Percentiles rank a stretch among this genome's conserved stretches.
Evolutionary conservation across 2,888 invertebrate species (phyloP).

Genomic region (Desoria tigrina): DNA sequence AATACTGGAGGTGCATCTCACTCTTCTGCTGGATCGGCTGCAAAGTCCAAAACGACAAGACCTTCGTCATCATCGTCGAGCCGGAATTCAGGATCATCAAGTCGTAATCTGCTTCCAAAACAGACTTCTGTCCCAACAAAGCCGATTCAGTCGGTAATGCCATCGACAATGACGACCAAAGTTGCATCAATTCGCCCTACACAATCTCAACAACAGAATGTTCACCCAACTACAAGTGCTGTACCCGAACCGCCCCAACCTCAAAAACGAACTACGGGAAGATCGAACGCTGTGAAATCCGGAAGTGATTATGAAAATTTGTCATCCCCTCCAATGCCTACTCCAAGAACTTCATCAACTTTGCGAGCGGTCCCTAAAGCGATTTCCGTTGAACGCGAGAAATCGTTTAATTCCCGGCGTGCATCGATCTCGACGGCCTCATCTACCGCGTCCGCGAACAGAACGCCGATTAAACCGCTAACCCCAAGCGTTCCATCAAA

Average conservation of each 20-base stretch:
- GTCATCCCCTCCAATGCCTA: not conserved
- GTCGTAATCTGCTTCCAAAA: constrained; percentile 7
- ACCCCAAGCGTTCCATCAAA: constrained; percentile 46
- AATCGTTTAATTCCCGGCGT: not conserved
- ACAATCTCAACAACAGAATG: constrained; percentile 36
- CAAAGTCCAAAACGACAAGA: not conserved
- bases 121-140: constrained; percentile 16
- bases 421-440: not conserved
- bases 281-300: not conserved
- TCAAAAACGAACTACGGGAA: not conserved
- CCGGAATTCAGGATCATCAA: constrained; percentile 18
- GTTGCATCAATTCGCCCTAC: constrained; percentile 51
- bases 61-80: constrained; percentile 15
- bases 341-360: not conserved
- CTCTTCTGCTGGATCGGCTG: not conserved
- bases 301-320: not conserved
- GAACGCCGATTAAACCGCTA: constrained; percentile 44
- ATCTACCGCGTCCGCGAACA: constrained; percentile 28
- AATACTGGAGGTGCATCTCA: constrained; percentile 21
- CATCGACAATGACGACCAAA: constrained; percentile 33
- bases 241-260: not conserved
- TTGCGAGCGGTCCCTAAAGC: not conserved
- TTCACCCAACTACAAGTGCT: constrained; percentile 23
- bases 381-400: not conserved
- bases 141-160: constrained; percentile 30